Evolutionary conservation across 2,113 vertebrate species (phyloP), one percentile per base, ranked within the genome.

Genomic region (Callorhinus ursinus): DNA sequence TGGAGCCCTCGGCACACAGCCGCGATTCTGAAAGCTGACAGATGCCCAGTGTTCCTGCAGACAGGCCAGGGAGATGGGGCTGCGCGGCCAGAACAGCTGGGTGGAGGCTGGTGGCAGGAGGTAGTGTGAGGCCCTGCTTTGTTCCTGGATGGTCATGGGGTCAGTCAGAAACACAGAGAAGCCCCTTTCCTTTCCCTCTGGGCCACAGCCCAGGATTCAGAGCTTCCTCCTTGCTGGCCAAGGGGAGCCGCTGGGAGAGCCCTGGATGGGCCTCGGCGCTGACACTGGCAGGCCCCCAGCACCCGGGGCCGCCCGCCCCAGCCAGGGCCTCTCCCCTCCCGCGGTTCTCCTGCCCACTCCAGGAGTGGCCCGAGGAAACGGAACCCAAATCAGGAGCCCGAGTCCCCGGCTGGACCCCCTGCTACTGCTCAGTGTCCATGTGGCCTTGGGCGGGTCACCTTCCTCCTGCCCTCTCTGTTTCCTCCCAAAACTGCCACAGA

Each of bases 31-130:
- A 67, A 79, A 85, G 94, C 97, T 74, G 93, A 98, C 97, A 98
- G 96, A 93, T 10, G 12, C 84, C 85, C 90, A 96, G 84, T 98
- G 97, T 98, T 97, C 88, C 81, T 33, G 3, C 76, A 88, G 94
- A 96, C 96, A 88, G 96, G 90, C 97, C 16, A 0, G 46, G 92
- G 98, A 92, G 88, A 96, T 93, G 96, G 96, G 93, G 90, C 96
- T 85, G 71, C 9, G 7, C 2, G 65, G 94, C 93, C 94, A 95
- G 97, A 98, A 98, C 97, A 98, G 97, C 98, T 98, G 98, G 97
- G 98, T 39, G 90, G 97, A 97, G 98, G 95, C 98, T 97, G 98
- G 98, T 98, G 90, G 97, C 98, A 98, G 95, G 98, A 98, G 98
- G 97, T 97, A 88, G 94, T 5, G 77, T 96, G 94, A 98, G 93